Conservation (phyloP, 2,113 vertebrate species). For the Acrocephalus arundinaceus region DNA sequence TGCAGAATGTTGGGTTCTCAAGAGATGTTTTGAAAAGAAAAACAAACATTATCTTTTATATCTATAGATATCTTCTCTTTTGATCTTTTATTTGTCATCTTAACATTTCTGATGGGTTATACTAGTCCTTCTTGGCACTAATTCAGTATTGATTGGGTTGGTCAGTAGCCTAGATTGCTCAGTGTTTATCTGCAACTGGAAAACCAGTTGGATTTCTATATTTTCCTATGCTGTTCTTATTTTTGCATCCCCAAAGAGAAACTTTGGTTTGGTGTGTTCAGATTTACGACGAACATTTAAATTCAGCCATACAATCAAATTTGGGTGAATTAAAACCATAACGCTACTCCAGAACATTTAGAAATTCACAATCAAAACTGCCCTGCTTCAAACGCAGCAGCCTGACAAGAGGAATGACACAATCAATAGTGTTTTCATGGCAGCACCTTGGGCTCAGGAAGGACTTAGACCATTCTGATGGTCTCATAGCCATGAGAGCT, state of each 20-base stretch:
- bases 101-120: not conserved
- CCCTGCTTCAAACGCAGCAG: not conserved
- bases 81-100: not conserved
- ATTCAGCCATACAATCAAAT: not conserved
- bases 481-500: not conserved
- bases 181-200: not conserved
- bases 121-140: not conserved
- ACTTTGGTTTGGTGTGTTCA: not conserved
- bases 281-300: not conserved
- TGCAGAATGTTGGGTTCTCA: not conserved
- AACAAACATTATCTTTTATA: not conserved
- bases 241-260: not conserved
- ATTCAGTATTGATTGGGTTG: not conserved
- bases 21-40: not conserved
- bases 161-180: not conserved
- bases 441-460: not conserved
- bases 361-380: not conserved
- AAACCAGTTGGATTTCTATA: not conserved
- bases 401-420: not conserved
- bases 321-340: not conserved
- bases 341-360: not conserved
- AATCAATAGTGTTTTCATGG: not conserved
- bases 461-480: not conserved
- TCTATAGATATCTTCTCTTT: not conserved
- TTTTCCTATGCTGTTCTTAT: not conserved